Percentiles rank a stretch among this genome's conserved stretches.
These are phyloP conservation scores for Thunnus albacares DNA, from an alignment of 2,797 vertebrate genomes.

Conservation along the genomic window DNA sequence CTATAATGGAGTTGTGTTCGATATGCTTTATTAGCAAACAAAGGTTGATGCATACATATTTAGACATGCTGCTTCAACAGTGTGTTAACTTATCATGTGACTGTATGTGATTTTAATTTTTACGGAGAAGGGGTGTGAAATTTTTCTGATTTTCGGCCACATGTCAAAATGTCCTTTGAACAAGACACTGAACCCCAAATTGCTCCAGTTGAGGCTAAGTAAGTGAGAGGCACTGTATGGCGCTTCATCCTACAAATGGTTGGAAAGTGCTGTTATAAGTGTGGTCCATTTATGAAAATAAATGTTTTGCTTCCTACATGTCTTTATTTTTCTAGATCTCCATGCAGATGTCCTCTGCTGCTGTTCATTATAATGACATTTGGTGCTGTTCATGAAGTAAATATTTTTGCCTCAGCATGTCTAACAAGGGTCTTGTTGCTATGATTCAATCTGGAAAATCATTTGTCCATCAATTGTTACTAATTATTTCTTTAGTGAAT, in stretches of 20 bases:
- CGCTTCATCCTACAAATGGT: not conserved
- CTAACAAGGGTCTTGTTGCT: not conserved
- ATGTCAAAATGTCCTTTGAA: not conserved
- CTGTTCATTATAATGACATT: not conserved
- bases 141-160: too few relatives aligned
- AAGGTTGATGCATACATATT: not conserved
- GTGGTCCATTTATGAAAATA: not conserved
- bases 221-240: not conserved
- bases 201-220: not conserved
- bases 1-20: not conserved
- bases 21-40: not conserved
- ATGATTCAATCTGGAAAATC: not conserved
- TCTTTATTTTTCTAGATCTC: not conserved
- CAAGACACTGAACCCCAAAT: not conserved
- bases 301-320: too few relatives aligned
- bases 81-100: not conserved
- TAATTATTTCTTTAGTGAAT: not conserved
- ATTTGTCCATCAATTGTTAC: not conserved
- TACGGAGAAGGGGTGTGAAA: not conserved
- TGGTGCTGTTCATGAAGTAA: not conserved
- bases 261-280: not conserved
- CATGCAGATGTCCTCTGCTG: not conserved
- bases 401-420: not conserved
- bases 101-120: not conserved
- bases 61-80: constrained; percentile 4